Percentiles rank a stretch among this genome's conserved stretches.
Evolutionary conservation across 1,140 invertebrate genomes (phyloP).

Genomic region (Heterodera carotae): DNA sequence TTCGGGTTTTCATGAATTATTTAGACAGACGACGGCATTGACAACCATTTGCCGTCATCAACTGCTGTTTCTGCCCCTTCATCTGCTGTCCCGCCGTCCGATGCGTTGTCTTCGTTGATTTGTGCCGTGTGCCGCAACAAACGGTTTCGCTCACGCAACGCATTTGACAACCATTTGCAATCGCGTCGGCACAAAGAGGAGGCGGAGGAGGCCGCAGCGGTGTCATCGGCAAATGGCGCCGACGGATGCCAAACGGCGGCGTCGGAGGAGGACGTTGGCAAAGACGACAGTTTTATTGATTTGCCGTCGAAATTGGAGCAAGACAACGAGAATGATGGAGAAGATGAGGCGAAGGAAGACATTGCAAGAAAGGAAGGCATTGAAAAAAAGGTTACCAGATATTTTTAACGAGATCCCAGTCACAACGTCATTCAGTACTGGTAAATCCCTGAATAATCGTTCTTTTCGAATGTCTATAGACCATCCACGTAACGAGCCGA

Average conservation of each 20-base stretch:
- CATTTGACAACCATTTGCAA: constrained; percentile 84
- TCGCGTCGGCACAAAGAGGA: constrained; percentile 87
- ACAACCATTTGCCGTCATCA: no score
- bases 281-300: constrained; percentile 4
- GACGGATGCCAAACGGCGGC: constrained; percentile 42
- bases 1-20: no score
- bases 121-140: constrained; percentile 76
- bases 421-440: no score
- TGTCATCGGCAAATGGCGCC: constrained; percentile 5
- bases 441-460: no score
- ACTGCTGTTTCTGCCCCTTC: not conserved
- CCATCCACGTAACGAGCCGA: no score
- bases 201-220: not conserved
- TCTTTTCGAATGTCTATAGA: no score
- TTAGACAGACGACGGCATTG: no score
- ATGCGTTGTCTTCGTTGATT: not conserved
- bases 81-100: not conserved
- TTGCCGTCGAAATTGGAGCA: not conserved
- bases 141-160: constrained; percentile 77
- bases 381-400: not conserved
- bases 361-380: not conserved
- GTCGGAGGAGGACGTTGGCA: constrained; percentile 15
- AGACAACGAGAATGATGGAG: not conserved
- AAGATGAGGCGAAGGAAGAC: not conserved
- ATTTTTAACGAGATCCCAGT: no score